These are phyloP conservation scores for Thysanoteuthis rhombus DNA, from an alignment of 2,888 invertebrate genomes.

Conservation along the genomic window DNA sequence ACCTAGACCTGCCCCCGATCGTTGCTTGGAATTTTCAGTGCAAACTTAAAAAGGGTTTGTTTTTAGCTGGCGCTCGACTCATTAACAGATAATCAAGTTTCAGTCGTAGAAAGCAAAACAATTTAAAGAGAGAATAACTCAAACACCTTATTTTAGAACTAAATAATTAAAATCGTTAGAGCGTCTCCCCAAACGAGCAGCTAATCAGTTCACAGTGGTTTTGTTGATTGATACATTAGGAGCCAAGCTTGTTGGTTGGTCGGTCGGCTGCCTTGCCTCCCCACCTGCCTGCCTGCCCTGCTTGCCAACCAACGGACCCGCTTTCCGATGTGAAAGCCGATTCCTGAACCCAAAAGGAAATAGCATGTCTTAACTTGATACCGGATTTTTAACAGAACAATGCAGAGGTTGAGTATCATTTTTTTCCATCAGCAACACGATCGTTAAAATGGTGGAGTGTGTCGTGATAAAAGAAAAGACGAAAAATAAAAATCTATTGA, in stretches of 20 bases:
- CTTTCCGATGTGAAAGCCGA: background rate
- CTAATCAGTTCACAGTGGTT: background rate
- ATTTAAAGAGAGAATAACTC: background rate
- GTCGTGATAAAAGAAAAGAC: background rate
- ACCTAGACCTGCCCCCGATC: too few relatives aligned
- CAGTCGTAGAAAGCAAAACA: background rate
- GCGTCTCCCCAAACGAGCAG: background rate
- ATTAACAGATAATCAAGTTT: constrained; percentile 12
- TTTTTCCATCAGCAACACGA: background rate
- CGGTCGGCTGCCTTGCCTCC: background rate
- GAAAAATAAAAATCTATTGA: background rate
- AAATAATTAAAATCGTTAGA: background rate
- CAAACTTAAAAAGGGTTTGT: background rate
- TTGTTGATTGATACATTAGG: background rate
- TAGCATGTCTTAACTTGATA: background rate
- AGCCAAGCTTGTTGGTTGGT: background rate
- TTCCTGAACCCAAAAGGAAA: background rate
- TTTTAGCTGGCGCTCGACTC: background rate
- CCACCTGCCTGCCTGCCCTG: background rate
- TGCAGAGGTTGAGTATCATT: background rate
- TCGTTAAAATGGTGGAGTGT: background rate
- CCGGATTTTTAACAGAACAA: background rate
- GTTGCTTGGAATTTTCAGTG: background rate
- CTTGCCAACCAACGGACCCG: background rate
- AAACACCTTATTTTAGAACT: background rate